Conservation (phyloP, 2,888 invertebrate genomes). For the Drosophila monieri region DNA sequence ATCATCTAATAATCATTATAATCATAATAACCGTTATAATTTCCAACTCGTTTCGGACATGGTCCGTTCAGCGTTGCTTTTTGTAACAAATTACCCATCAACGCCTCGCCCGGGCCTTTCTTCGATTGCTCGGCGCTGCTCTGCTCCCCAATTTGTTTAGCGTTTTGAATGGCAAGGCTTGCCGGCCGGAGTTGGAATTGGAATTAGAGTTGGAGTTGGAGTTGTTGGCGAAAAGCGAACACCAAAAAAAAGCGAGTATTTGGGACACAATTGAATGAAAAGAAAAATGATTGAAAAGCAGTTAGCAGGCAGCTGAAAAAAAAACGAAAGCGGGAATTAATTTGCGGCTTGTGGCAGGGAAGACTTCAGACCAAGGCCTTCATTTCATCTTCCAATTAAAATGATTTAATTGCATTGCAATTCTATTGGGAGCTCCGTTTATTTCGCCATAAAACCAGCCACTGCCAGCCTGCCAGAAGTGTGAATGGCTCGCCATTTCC, state of each 20-base stretch:
- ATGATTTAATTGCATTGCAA: not conserved
- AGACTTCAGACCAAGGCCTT: not conserved
- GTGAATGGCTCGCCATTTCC: conserved; percentile 4
- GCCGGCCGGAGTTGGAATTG: not conserved
- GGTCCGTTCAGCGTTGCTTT: conserved; percentile 35
- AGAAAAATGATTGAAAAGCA: conserved; percentile 16
- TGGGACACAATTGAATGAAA: conserved; percentile 14
- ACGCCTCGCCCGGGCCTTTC: conserved; percentile 53
- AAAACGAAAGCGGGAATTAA: conserved; percentile 26
- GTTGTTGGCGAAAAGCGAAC: not conserved
- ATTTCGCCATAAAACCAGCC: not conserved
- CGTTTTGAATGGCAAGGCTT: conserved; percentile 11
- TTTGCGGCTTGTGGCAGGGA: conserved; percentile 2
- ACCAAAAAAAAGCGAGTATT: not conserved
- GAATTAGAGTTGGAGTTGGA: not conserved
- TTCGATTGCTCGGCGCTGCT: conserved; percentile 21
- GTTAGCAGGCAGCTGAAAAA: not conserved
- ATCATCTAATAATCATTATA: conserved; percentile 56
- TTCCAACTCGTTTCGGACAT: conserved; percentile 51
- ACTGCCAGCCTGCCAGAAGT: not conserved
- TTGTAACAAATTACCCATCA: conserved; percentile 69
- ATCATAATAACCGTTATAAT: conserved; percentile 60
- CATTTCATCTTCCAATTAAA: not conserved
- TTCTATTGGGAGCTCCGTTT: not conserved
- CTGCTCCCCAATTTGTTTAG: conserved; percentile 21